Base-by-base conservation (phyloP, 2,888 invertebrate genomes). In the Noctua fimbriata region DNA sequence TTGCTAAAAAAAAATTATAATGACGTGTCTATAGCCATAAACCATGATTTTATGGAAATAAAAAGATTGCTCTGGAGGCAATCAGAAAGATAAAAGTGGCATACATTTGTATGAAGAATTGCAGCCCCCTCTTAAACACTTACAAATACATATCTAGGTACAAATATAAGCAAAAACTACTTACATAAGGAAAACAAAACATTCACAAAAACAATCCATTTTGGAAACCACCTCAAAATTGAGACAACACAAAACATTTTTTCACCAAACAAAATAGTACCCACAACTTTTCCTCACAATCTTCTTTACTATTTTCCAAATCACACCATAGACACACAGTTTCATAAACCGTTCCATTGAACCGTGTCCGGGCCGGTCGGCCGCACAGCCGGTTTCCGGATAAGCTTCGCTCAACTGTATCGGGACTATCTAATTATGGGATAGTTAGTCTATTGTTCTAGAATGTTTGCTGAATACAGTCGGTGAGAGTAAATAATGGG, bases 301-400 rank as follows among this genome's bases (percentile, higher is more conserved):
- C 18, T 74, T 72, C 9, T 5, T 66, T 7, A 36, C 36, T 32
- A 41, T 63, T 79, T 73, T 75, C 44, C 36, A 44, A 69, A 75
- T 73, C 55, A 67, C 73, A 66, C 63, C 70, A 67, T 44, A 76
- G 65, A 69, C 52, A 63, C 16, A 52, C 14, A 71, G 85, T 73
- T 73, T 70, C 73, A 76, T 66, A 73, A 84, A 82, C 74, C 81
- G 76, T 83, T 75, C 76, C 74, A 83, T 63, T 79, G 86, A 85
- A 72, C 82, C 80, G 85, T 78, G 77, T 73, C 60, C 78, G 78
- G 78, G 58, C 76, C 85, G 74, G 69, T 85, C 77, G 65, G 78
- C 79, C 69, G 74, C 73, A 89, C 85, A 82, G n/a, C 88, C 89
- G 84, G 81, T 81, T 89, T 82, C 86, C 89, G 89, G 83, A 83